Percentiles rank a stretch among this genome's conserved stretches.
Evolutionary conservation across 2,888 invertebrate species (phyloP).

Genomic region (Lydus trimaculatus): DNA sequence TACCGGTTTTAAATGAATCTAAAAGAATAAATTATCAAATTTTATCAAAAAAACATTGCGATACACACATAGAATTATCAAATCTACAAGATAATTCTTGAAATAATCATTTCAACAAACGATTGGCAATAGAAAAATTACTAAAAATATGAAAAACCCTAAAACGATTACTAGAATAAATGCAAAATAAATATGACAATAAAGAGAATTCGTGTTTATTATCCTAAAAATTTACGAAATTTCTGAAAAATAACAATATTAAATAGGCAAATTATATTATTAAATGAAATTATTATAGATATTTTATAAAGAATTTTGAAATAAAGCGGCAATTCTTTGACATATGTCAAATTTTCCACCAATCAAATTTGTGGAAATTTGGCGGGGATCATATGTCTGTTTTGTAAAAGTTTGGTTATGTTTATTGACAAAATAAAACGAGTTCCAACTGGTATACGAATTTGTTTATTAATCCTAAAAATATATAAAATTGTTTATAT

Average conservation of each 20-base stretch:
- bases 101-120: too few species aligned
- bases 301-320: not conserved
- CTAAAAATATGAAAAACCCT: not conserved
- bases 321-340: not conserved
- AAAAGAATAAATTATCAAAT: not conserved
- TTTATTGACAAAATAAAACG: not conserved
- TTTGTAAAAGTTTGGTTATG: not conserved
- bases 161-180: not conserved
- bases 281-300: not conserved
- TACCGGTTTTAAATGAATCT: too few species aligned
- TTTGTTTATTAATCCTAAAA: not conserved
- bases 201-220: not conserved
- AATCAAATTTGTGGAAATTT: not conserved
- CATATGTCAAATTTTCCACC: not conserved
- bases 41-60: not conserved
- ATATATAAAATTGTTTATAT: not conserved
- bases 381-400: not conserved
- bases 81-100: too few species aligned
- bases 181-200: not conserved
- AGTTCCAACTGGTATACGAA: not conserved
- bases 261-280: too few species aligned
- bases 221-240: not conserved
- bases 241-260: not conserved
- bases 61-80: too few species aligned
- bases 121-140: not conserved